Base-by-base conservation (phyloP, 2,113 vertebrate genomes). In the Bufo bufo region DNA sequence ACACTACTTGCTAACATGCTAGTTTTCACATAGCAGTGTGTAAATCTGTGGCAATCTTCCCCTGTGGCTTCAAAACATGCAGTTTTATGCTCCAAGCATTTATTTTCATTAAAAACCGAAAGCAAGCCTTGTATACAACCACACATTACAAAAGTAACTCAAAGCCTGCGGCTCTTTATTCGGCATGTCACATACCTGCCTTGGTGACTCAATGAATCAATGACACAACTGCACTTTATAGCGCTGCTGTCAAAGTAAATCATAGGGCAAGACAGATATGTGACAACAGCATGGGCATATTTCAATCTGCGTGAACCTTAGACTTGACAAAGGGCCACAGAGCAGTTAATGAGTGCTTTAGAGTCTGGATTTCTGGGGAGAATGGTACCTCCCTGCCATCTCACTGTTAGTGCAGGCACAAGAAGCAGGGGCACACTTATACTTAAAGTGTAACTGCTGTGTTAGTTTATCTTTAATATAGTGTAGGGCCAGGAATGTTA, bases 191-290 rank as follows among this genome's bases (percentile, higher is more conserved):
- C 47, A 17, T 74, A 74, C 71, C 71, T 74, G 71, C 43, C 43
- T 74, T 17, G 14, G 71, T 74, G 71, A 74, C 71, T 74, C 71
- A 74, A 74, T 47, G 43, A 74, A 74, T 74, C 71, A 47, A 74
- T 47, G 14, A 74, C 69, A 72, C 71, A 47, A 19, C 43, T 74
- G 71, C 71, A 47, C 45, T 74, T 74, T 74, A 47, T 45, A 47
- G 16, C 1, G 16, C 71, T 74, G 43, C 71, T 49, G 45, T 74
- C 71, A 74, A 45, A 74, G 71, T 17, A 74, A 45, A 74, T 74
- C 43, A 74, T 74, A 49, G 71, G 71, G 71, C 14, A 74, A 74
- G 71, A 74, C 71, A 47, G 69, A 72, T 72, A 72, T 72, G 69
- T 72, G 69, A 72, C 69, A 72, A 72, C 12, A 72, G 23, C 23